A percentile compares a stretch with the other conserved stretches of the same genome.
These are phyloP conservation scores for Trematocara zebra DNA, from an alignment of 2,113 vertebrate species.

Conservation along the genomic window DNA sequence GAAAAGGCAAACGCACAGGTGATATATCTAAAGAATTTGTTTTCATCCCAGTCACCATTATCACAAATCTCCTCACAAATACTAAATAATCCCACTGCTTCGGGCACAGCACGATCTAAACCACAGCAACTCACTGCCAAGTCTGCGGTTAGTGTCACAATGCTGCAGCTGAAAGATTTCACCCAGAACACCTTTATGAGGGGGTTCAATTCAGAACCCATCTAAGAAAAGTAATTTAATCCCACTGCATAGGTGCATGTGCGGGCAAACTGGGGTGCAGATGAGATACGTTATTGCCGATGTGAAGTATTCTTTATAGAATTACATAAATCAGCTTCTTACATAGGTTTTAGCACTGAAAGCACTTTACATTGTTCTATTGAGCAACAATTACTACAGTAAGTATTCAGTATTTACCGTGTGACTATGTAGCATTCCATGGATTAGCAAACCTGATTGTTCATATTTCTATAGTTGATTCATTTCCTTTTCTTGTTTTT, in stretches of 20 bases:
- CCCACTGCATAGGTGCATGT: neutral
- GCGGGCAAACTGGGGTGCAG: neutral
- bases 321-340: neutral
- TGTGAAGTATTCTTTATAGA: neutral
- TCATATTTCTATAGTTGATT: neutral
- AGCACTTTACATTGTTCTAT: neutral
- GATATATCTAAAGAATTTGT: neutral
- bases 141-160: neutral
- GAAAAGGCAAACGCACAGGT: neutral
- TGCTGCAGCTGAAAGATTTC: neutral
- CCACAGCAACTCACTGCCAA: neutral
- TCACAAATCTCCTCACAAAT: conserved; percentile 5
- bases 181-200: neutral
- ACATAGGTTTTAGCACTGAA: neutral
- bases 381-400: neutral
- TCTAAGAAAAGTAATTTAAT: neutral
- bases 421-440: neutral
- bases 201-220: neutral
- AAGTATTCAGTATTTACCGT: neutral
- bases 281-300: neutral
- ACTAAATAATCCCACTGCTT: neutral
- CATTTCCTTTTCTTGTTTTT: neutral
- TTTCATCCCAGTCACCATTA: neutral
- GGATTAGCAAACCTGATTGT: neutral
- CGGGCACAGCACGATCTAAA: neutral